Base-by-base conservation (phyloP, 2,888 invertebrate genomes). In the Lobophora halterata region DNA sequence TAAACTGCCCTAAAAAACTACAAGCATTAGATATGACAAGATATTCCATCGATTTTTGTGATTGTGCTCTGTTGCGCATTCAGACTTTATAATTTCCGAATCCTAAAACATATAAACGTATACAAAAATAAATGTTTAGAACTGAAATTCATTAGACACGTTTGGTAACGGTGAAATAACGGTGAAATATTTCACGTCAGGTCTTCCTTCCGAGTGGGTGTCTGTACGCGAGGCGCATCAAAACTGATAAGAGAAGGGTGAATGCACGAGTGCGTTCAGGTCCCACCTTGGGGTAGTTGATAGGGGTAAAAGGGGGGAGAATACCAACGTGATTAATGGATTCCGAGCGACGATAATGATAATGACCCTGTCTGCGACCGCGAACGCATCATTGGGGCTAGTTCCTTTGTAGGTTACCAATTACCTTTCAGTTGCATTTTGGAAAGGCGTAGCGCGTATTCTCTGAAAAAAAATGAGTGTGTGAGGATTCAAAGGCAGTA, bases 321-420 rank as follows among this genome's bases (percentile, higher is more conserved):
- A 81, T 78, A 79, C 71, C 82, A 74, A 76, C 79, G 75, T 86
- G 86, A 86, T 86, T 86, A 86, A 86, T 86, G 83, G 79, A 81
- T 79, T 69, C 75, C 66, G 67, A 58, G 65, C 74, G 75, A 66
- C 73, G 76, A 72, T 86, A 85, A 83, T 85, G 80, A 83, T 85
- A 82, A 86, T 85, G 83, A 85, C 77, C 77, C 68, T 43, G 65
- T 59, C 71, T 72, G 71, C 55, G 52, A 68, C 71, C 65, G 65
- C 62, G 67, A 67, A 70, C 77, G 74, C 72, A 82, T 81, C 82
- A 81, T 77, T 72, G 61, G 11, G 32, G 27, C 20, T 30, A 35
- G 35, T 31, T n/a, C n/a, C n/a, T n/a, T n/a, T n/a, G n/a, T n/a
- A n/a, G n/a, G n/a, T n/a, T n/a, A n/a, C n/a, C n/a, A n/a, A n/a